Evolutionary conservation across 2,888 invertebrate genomes (phyloP).

Genomic region (Yponomeuta evonymella): DNA sequence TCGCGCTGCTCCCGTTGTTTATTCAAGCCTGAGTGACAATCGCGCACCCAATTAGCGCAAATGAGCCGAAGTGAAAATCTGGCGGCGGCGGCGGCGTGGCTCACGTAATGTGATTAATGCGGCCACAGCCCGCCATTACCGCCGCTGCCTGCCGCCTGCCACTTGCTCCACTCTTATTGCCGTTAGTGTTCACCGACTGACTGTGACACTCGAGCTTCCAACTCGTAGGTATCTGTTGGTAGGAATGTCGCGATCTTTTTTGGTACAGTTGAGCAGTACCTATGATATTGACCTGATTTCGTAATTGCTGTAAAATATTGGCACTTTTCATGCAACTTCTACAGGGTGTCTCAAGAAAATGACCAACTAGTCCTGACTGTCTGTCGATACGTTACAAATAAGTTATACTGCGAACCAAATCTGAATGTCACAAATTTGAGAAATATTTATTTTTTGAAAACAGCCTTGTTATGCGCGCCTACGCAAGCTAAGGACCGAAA

Average conservation of each 20-base stretch:
- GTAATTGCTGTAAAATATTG: conserved; percentile 15
- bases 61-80: conserved; percentile 76
- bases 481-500: conserved; percentile 52
- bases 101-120: conserved; percentile 65
- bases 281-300: conserved; percentile 7
- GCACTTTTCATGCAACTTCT: conserved; percentile 35
- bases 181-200: not conserved
- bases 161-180: not conserved
- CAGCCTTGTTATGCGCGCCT: conserved; percentile 66
- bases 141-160: conserved; percentile 3
- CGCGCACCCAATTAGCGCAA: conserved; percentile 74
- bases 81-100: conserved; percentile 45
- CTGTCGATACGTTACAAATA: too few species aligned
- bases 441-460: conserved; percentile 53
- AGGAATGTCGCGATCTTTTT: not conserved
- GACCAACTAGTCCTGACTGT: too few species aligned
- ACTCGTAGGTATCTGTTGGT: not conserved
- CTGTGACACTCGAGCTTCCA: not conserved
- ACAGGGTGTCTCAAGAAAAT: conserved; percentile 22
- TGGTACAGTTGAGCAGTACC: not conserved
- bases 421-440: conserved; percentile 42
- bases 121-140: conserved; percentile 59
- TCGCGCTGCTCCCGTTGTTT: conserved; percentile 67
- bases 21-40: conserved; percentile 76
- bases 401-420: too few species aligned